These are phyloP conservation scores for Drosophila orena DNA, from an alignment of 1,140 invertebrate genomes.

Conservation along the genomic window DNA sequence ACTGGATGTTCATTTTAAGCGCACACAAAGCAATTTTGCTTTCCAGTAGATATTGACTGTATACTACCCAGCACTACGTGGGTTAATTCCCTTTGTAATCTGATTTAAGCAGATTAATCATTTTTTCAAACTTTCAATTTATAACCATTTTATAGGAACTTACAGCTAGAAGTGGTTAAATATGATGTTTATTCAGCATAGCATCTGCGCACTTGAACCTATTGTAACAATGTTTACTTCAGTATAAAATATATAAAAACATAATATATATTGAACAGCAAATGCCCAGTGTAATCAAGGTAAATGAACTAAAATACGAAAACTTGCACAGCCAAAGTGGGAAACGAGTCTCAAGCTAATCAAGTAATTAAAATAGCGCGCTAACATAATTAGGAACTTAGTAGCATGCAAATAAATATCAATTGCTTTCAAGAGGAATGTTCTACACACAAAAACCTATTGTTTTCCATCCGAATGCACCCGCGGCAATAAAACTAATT, in stretches of 20 bases:
- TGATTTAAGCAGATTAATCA: background rate
- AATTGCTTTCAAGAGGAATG: background rate
- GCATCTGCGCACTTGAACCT: too few relatives aligned
- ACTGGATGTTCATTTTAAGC: background rate
- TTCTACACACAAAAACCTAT: background rate
- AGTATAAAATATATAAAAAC: too few relatives aligned
- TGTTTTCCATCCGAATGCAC: background rate
- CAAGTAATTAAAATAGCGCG: background rate
- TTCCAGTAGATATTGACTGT: too few relatives aligned
- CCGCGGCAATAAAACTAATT: conserved; percentile 15
- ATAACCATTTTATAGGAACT: too few relatives aligned
- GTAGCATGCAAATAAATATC: background rate
- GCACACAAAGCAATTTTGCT: background rate
- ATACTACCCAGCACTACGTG: background rate
- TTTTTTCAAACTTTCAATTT: too few relatives aligned
- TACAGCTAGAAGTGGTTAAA: too few relatives aligned
- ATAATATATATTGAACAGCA: background rate
- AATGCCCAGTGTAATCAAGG: background rate
- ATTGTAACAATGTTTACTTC: too few relatives aligned
- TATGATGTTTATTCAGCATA: background rate
- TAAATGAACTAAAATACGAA: background rate
- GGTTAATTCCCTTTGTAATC: too few relatives aligned
- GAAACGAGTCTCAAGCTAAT: background rate
- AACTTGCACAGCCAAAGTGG: background rate
- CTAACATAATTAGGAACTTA: background rate